These are phyloP conservation scores for Melipona beecheii DNA, from an alignment of 2,888 invertebrate genomes.

Conservation along the genomic window DNA sequence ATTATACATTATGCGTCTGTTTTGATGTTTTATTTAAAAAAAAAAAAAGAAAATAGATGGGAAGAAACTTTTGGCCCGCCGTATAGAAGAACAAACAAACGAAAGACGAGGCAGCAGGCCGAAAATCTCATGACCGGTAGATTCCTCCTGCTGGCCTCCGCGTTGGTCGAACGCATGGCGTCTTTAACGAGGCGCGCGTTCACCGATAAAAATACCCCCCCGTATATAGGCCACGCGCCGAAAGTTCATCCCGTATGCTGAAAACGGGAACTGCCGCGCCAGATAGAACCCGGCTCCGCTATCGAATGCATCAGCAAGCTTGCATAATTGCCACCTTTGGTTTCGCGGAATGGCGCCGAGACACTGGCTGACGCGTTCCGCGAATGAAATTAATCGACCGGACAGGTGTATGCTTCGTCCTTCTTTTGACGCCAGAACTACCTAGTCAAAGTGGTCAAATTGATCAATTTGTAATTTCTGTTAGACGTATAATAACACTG, in stretches of 20 bases:
- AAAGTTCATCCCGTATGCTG: conserved; percentile 39
- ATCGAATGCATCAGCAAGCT: conserved; percentile 24
- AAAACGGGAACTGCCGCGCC: conserved; percentile 24
- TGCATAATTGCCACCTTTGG: conserved; percentile 37
- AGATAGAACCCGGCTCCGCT: conserved; percentile 2
- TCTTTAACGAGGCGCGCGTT: conserved; percentile 56
- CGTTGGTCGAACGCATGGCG: conserved; percentile 63
- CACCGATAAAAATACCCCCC: conserved; percentile 69
- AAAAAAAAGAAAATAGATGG: background rate
- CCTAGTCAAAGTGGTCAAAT: too few species aligned
- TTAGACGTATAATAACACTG: too few species aligned
- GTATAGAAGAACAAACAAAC: conserved; percentile 28
- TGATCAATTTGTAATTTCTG: too few species aligned
- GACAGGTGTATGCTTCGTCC: conserved; percentile 19
- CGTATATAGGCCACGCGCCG: conserved; percentile 64
- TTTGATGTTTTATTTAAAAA: too few species aligned
- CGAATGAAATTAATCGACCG: conserved; percentile 13
- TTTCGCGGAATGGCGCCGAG: conserved; percentile 14
- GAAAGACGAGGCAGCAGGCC: background rate
- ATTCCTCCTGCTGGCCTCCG: conserved; percentile 39
- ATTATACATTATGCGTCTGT: too few species aligned
- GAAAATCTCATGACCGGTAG: conserved; percentile 21
- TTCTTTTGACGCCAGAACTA: background rate
- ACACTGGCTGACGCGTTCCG: conserved; percentile 28
- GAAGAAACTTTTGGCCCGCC: background rate